Percentiles rank a stretch among this genome's conserved stretches.
Conservation (phyloP, 1,140 invertebrate genomes). For the Eurosta solidaginis region DNA sequence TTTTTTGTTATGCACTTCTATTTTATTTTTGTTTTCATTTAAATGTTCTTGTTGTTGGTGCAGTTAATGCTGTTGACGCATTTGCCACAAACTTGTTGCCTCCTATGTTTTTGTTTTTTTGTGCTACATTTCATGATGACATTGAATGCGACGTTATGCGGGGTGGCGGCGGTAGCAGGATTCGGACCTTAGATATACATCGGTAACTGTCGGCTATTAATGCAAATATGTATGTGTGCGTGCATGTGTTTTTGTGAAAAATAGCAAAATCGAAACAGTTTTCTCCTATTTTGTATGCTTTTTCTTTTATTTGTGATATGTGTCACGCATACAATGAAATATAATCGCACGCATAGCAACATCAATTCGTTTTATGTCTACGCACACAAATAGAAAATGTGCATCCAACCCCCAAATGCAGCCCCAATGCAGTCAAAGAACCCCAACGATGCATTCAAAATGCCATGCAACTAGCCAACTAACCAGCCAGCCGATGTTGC, state of each 20-base stretch:
- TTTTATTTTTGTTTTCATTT: not conserved
- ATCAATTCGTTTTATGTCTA: not conserved
- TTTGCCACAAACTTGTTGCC: slow-evolving; percentile 21
- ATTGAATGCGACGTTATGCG: slow-evolving; percentile 29
- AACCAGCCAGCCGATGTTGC: not conserved
- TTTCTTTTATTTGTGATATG: slow-evolving; percentile 10
- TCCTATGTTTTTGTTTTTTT: not conserved
- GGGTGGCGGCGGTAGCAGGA: not conserved
- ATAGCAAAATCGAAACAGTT: slow-evolving; percentile 13
- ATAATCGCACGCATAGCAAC: not conserved
- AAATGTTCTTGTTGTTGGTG: not conserved
- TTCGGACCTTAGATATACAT: not conserved
- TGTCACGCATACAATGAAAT: not conserved
- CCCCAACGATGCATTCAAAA: not conserved
- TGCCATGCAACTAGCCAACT: not conserved
- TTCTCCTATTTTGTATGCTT: slow-evolving; percentile 13
- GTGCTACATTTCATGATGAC: slow-evolving; percentile 30
- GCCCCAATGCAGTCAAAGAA: not conserved
- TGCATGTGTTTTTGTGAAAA: not conserved
- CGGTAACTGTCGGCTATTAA: not conserved
- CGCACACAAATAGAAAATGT: slow-evolving; percentile 17
- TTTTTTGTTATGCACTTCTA: slow-evolving; percentile 27
- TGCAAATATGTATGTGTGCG: slow-evolving; percentile 4
- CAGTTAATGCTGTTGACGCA: slow-evolving; percentile 15
- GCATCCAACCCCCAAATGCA: slow-evolving; percentile 17